Conservation (phyloP, 2,888 invertebrate genomes). For the Spodoptera exigua region DNA sequence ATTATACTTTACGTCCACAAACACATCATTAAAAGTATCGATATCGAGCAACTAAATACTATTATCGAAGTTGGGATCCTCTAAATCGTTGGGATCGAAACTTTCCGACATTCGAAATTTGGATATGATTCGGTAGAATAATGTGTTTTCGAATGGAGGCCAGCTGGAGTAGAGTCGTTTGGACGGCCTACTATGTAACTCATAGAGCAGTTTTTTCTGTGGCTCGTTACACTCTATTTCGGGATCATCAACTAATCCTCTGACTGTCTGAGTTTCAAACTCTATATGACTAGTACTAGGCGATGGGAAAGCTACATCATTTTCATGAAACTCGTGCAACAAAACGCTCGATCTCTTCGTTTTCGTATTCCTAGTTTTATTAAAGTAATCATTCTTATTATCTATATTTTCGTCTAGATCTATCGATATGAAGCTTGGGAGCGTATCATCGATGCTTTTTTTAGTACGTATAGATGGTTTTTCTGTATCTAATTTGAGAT, state of each 20-base stretch:
- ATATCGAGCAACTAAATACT: constrained; percentile 27
- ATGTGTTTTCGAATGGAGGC: constrained; percentile 82
- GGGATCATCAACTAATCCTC: constrained; percentile 14
- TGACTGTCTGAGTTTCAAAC: constrained; percentile 15
- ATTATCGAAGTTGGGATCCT: constrained; percentile 56
- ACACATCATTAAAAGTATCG: not conserved
- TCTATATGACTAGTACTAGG: constrained; percentile 62
- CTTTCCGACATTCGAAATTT: constrained; percentile 85
- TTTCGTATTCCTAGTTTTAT: constrained; percentile 17
- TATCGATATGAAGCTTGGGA: constrained; percentile 76
- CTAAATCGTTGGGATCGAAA: constrained; percentile 80
- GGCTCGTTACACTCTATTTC: constrained; percentile 33
- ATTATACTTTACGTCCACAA: not conserved
- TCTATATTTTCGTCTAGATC: constrained; percentile 49
- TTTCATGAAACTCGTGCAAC: constrained; percentile 42
- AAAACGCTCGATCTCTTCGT: constrained; percentile 41
- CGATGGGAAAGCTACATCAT: constrained; percentile 50
- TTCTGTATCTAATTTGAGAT: constrained; percentile 51
- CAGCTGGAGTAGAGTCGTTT: constrained; percentile 74
- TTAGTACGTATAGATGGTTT: constrained; percentile 24
- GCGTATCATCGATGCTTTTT: constrained; percentile 65
- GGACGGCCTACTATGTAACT: constrained; percentile 52
- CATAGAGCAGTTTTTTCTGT: constrained; percentile 67
- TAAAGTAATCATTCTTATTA: constrained; percentile 24
- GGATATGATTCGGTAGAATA: constrained; percentile 80